phyloP scores from a whole-genome alignment of 2,888 invertebrate genomes.

The Cyclophora punctaria region DNA sequence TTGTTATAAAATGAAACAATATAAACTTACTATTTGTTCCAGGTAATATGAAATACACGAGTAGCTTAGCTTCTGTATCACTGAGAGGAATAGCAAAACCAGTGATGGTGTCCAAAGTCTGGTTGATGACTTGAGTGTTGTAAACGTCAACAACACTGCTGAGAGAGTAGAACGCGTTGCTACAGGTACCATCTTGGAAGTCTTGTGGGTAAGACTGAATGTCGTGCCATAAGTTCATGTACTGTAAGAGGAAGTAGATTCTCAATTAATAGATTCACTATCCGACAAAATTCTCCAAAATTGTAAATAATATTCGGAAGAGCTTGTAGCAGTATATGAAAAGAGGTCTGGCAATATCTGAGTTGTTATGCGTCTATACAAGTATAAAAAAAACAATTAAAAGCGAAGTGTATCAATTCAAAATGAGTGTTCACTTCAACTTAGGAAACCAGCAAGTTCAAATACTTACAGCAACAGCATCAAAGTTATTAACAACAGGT shows the following conservation, averaged over 20 bases:
- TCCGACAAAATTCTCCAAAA: background rate
- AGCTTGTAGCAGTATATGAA: too few species aligned
- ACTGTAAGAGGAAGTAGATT: constrained; percentile 21
- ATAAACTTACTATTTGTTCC: too few species aligned
- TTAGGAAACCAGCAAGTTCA: background rate
- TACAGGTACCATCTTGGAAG: constrained; percentile 33
- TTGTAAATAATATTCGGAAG: background rate
- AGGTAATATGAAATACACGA: constrained; percentile 46
- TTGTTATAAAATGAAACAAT: too few species aligned
- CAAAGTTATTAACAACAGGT: constrained; percentile 39
- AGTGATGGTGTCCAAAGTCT: constrained; percentile 59
- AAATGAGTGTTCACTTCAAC: background rate
- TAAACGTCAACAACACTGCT: constrained; percentile 35
- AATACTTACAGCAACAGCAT: constrained; percentile 33
- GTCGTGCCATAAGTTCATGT: constrained; percentile 32
- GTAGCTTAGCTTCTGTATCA: constrained; percentile 59
- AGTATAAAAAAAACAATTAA: too few species aligned
- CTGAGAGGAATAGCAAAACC: constrained; percentile 67
- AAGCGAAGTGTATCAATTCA: too few species aligned
- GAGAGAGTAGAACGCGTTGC: constrained; percentile 54
- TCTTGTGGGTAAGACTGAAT: constrained; percentile 30
- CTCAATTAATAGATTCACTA: background rate
- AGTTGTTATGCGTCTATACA: too few species aligned
- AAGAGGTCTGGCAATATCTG: too few species aligned
- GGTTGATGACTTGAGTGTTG: constrained; percentile 51